These are phyloP conservation scores for Cephalotes varians DNA, from an alignment of 2,888 invertebrate genomes.

Conservation along the genomic window DNA sequence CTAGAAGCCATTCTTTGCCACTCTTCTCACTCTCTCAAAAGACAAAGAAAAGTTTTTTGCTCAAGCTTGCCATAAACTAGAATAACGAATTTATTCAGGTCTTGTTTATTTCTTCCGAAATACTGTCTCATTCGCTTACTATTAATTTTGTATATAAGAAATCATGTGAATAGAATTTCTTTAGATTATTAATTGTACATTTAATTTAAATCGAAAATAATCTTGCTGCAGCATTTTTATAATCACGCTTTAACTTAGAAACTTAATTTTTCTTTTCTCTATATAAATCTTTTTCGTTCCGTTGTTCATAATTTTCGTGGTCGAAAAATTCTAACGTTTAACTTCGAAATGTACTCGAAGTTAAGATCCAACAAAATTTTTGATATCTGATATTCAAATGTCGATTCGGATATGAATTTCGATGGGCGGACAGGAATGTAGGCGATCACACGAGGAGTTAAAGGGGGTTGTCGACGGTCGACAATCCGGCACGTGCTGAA, in stretches of 20 bases:
- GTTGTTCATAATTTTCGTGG: not conserved
- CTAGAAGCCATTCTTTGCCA: constrained; percentile 7
- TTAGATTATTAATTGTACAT: too few relatives aligned
- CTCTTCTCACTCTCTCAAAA: constrained; percentile 2
- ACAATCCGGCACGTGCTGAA: constrained; percentile 80
- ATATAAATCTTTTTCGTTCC: not conserved
- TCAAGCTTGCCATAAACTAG: not conserved
- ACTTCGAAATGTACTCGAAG: not conserved
- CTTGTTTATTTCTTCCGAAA: not conserved
- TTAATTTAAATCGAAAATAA: not conserved
- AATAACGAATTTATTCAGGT: constrained; percentile 2
- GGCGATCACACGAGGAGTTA: constrained; percentile 24
- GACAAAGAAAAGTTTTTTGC: not conserved
- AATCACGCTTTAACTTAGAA: not conserved
- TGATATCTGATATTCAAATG: not conserved
- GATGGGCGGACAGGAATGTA: constrained; percentile 39
- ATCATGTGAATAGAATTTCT: not conserved
- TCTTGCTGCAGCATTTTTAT: not conserved
- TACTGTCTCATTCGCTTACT: not conserved
- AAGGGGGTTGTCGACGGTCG: constrained; percentile 54
- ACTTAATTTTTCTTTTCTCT: not conserved
- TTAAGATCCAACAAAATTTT: not conserved
- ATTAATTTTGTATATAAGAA: not conserved
- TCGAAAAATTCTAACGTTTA: not conserved
- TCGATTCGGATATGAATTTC: constrained; percentile 34